Conservation (phyloP, 2,888 invertebrate species). For the Cataglyphis cursor region DNA sequence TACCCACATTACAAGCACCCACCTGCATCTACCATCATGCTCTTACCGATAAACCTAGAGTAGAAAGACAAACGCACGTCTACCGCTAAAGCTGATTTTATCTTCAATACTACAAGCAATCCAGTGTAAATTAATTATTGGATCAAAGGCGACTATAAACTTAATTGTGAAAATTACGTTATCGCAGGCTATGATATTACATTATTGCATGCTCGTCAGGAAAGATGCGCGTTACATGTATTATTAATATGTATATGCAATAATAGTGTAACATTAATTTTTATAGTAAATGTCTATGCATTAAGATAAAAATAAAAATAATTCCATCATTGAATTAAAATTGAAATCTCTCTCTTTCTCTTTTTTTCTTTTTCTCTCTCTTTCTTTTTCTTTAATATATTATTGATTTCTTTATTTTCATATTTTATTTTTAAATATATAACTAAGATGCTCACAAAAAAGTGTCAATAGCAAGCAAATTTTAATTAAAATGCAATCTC, state of each 20-base stretch:
- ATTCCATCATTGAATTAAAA: not conserved
- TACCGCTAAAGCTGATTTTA: not conserved
- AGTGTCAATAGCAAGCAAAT: not conserved
- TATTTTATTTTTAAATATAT: not conserved
- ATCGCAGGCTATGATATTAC: not conserved
- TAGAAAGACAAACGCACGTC: conserved; percentile 39
- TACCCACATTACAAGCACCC: conserved; percentile 63
- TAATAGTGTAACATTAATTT: not conserved
- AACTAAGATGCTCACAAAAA: not conserved
- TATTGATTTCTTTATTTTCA: not conserved
- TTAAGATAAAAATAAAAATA: conserved; percentile 2
- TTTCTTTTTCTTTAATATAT: not conserved
- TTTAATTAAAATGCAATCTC: not conserved
- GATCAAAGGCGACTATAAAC: not conserved
- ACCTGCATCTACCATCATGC: conserved; percentile 23
- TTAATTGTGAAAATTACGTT: conserved; percentile 7
- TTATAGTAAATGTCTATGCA: not conserved
- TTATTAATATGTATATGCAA: not conserved
- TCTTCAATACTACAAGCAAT: not conserved
- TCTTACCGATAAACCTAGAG: conserved; percentile 8
- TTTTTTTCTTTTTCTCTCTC: not conserved
- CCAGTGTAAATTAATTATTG: conserved; percentile 9
- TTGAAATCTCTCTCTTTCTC: not conserved
- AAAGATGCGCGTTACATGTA: not conserved
- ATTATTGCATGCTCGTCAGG: not conserved